Evolutionary conservation across 2,888 invertebrate genomes (phyloP), one percentile per base, ranked within the genome.

Genomic region (Philereme transversata): DNA sequence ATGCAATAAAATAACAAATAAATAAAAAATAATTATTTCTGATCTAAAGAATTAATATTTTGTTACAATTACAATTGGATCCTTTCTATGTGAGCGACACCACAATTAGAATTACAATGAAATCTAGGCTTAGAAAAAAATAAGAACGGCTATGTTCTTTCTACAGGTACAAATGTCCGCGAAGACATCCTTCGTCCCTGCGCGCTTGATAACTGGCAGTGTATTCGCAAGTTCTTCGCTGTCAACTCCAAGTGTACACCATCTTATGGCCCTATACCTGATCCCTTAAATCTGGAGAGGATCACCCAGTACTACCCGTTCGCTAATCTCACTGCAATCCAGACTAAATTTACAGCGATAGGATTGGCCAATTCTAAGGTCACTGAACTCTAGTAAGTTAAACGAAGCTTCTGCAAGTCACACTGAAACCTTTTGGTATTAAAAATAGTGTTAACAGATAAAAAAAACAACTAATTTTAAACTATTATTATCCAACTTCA

Each of bases 311-410:
- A 36, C 8, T 1, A 64, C 6, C 48, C 72, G 5, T 45, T 56
- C 11, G 45, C 59, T 4, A 82, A 82, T 41, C 4, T 76, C 0
- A 72, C 77, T n/a, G 7, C 44, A 3, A 7, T 57, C 8, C 36
- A 55, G 10, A 35, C 53, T 5, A 60, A 60, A 3, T 5, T 57
- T 1, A 36, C 9, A 4, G 5, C 51, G 0, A 57, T 43, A 11
- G 66, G 66, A 0, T 51, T 66, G 5, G 55, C 56, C 34, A 59
- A 41, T 22, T 50, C 50, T 5, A 59, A 51, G 6, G 53, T 65
- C 7, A 57, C 33, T 6, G 57, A 56, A 3, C 61, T 66, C 48
- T 66, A 66, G 66, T 66, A 63, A 66, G 66, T 66, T 22, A 22
- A 22, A 22, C 22, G 3, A 22, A 22, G 22, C 22, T 22, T 22